phyloP scores from a whole-genome alignment of 2,888 invertebrate genomes.

The Leptinotarsa juncta region DNA sequence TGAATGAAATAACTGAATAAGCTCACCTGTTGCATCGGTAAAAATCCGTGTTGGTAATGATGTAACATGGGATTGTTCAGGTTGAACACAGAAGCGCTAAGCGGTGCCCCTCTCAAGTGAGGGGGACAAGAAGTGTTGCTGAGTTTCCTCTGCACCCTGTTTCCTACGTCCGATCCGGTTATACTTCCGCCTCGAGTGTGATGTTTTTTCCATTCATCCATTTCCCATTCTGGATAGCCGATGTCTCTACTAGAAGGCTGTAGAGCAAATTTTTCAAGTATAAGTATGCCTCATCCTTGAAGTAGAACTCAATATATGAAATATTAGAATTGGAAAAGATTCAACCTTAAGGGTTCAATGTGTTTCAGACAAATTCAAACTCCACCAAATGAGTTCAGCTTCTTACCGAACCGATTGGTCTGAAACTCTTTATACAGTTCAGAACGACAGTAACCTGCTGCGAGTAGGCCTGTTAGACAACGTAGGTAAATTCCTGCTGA shows the following conservation, averaged over 20 bases:
- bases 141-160: slow-evolving; percentile 55
- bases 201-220: slow-evolving; percentile 57
- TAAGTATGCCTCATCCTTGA: too few species aligned
- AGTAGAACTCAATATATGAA: too few species aligned
- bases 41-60: slow-evolving; percentile 62
- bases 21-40: slow-evolving; percentile 72
- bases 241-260: slow-evolving; percentile 64
- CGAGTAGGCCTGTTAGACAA: too few species aligned
- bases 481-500: too few species aligned
- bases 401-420: too few species aligned
- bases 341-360: too few species aligned
- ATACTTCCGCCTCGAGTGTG: slow-evolving; percentile 62
- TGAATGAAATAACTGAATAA: too few species aligned
- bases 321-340: too few species aligned
- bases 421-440: too few species aligned
- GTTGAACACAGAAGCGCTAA: slow-evolving; percentile 71
- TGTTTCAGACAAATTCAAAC: too few species aligned
- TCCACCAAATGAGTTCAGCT: too few species aligned
- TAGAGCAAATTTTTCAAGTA: slow-evolving; percentile 27
- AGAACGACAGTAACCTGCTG: too few species aligned
- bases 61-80: slow-evolving; percentile 61
- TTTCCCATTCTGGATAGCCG: slow-evolving; percentile 66
- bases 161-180: slow-evolving; percentile 59
- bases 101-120: slow-evolving; percentile 53
- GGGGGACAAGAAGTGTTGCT: slow-evolving; percentile 61